phyloP scores from a whole-genome alignment of 1,140 invertebrate genomes.

The Mesaphorura yosii region DNA sequence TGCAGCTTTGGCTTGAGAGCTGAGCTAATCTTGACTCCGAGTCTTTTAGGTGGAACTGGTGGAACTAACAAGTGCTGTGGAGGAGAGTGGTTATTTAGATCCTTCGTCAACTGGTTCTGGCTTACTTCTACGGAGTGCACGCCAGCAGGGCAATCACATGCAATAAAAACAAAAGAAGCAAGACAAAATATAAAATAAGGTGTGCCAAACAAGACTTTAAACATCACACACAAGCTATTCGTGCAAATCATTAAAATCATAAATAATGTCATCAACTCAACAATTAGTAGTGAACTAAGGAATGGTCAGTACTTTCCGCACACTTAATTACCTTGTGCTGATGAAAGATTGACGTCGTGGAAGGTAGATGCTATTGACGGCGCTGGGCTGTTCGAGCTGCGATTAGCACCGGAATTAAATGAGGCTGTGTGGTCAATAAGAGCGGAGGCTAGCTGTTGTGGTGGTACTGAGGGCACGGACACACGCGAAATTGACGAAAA shows the following conservation, averaged over 20 bases:
- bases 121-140: too few species aligned
- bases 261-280: background rate
- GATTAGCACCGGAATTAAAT: background rate
- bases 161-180: too few species aligned
- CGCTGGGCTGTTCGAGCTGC: background rate
- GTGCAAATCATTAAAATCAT: background rate
- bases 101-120: background rate
- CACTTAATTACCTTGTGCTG: constrained; percentile 1
- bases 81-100: background rate
- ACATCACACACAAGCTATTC: too few species aligned
- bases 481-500: constrained; percentile 18
- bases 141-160: too few species aligned
- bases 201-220: too few species aligned
- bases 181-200: too few species aligned
- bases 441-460: constrained; percentile 16
- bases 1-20: constrained; percentile 24
- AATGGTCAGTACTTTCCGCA: background rate
- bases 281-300: background rate
- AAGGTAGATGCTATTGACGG: constrained; percentile 1
- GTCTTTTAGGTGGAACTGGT: constrained; percentile 26
- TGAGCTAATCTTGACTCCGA: constrained; percentile 23
- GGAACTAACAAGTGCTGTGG: constrained; percentile 5
- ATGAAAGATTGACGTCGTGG: background rate
- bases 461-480: constrained; percentile 5
- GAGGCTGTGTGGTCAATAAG: constrained; percentile 15